Conservation (phyloP, 2,888 invertebrate genomes). For the Tipula unca region DNA sequence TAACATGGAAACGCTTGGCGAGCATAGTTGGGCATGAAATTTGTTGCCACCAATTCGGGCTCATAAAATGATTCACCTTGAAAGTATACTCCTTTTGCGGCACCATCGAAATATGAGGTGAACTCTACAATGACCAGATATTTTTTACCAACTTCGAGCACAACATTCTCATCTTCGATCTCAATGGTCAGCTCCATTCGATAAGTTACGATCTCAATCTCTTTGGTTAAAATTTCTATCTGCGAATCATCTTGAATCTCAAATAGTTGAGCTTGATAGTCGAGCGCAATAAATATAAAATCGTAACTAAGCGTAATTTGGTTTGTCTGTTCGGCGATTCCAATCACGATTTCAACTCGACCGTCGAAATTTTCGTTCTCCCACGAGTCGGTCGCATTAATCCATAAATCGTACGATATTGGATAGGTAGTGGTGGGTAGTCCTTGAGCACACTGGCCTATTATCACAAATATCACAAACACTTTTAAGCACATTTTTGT, state of each 20-base stretch:
- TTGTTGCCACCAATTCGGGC: neutral
- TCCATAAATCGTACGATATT: neutral
- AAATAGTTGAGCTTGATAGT: neutral
- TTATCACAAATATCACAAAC: neutral
- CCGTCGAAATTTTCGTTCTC: neutral
- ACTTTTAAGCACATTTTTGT: neutral
- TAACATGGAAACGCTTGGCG: neutral
- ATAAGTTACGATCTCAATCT: neutral
- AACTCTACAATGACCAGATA: neutral
- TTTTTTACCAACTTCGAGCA: neutral
- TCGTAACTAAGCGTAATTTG: neutral
- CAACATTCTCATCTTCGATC: neutral
- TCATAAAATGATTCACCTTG: neutral
- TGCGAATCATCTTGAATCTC: neutral
- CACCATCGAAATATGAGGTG: neutral
- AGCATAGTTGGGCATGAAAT: neutral
- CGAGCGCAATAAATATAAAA: neutral
- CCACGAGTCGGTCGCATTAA: neutral
- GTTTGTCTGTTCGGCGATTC: neutral
- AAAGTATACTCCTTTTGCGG: neutral
- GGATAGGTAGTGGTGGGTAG: neutral
- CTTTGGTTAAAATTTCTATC: neutral
- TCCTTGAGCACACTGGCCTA: no score
- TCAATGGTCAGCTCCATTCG: neutral
- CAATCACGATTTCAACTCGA: neutral